Percentiles rank a stretch among this genome's conserved stretches.
phyloP scores from a whole-genome alignment of 2,797 vertebrate genomes.

The Sparidentex hasta region DNA sequence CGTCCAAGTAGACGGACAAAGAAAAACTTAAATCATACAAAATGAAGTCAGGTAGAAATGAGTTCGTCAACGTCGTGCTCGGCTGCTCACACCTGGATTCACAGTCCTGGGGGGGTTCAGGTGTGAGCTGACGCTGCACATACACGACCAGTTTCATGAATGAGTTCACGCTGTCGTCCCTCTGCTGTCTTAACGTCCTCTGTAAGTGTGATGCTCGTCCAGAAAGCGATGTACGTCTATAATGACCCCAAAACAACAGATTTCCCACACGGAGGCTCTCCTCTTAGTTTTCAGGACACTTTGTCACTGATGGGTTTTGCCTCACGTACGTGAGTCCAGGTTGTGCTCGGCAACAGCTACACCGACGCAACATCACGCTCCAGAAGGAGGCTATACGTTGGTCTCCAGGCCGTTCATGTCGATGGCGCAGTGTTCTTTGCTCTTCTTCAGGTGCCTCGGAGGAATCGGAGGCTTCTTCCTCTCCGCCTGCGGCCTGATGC shows the following conservation, averaged over 20 bases:
- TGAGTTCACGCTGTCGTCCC: background rate
- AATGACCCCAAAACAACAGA: background rate
- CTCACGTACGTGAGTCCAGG: too few species aligned
- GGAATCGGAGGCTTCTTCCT: conserved; percentile 83
- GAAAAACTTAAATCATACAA: conserved; percentile 55
- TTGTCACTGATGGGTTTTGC: background rate
- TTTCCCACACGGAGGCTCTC: background rate
- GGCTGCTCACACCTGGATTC: conserved; percentile 25
- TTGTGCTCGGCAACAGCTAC: too few species aligned
- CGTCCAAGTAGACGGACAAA: conserved; percentile 35
- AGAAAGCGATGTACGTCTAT: background rate
- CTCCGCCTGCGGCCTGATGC: conserved; percentile 78
- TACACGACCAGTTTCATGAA: background rate
- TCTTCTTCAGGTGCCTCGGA: conserved; percentile 84
- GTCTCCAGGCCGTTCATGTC: conserved; percentile 98
- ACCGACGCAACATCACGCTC: background rate
- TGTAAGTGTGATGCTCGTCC: background rate
- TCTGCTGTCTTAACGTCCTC: conserved; percentile 9
- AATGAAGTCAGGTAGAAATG: conserved; percentile 61
- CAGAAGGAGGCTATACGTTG: conserved; percentile 82
- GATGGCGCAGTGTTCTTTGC: conserved; percentile 91
- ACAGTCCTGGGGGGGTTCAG: background rate
- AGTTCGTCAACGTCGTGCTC: conserved; percentile 1
- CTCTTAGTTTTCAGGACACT: background rate
- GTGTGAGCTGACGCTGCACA: conserved; percentile 24